These are phyloP conservation scores for Ellobium chinense DNA, from an alignment of 2,888 invertebrate genomes.

Conservation along the genomic window DNA sequence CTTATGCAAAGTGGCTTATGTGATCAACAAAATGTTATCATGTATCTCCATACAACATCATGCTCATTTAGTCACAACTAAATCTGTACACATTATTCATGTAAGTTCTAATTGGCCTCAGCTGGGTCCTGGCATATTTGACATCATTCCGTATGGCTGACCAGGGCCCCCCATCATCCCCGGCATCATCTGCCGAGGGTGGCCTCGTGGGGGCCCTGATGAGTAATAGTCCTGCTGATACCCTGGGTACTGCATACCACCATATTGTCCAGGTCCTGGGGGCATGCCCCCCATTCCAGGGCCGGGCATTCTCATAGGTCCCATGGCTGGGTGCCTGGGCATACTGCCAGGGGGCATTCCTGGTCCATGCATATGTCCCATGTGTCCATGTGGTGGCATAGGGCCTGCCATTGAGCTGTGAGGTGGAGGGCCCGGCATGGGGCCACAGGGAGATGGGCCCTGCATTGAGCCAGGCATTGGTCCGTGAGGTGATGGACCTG, in stretches of 20 bases:
- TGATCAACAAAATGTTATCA: too few relatives aligned
- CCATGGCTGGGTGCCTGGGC: constrained; percentile 53
- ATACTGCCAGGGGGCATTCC: constrained; percentile 35
- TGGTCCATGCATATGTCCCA: constrained; percentile 52
- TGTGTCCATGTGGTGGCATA: constrained; percentile 55
- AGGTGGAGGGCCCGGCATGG: constrained; percentile 14
- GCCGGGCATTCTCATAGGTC: constrained; percentile 53
- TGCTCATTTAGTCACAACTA: neutral
- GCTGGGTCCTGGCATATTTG: constrained; percentile 41
- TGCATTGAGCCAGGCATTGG: constrained; percentile 51
- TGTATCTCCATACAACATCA: neutral
- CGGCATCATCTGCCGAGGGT: constrained; percentile 33
- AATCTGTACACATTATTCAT: neutral
- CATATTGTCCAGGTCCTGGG: constrained; percentile 42
- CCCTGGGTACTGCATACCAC: constrained; percentile 38
- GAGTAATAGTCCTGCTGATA: constrained; percentile 37
- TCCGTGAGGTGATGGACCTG: constrained; percentile 41
- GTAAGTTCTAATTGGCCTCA: constrained; percentile 4
- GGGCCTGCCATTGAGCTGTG: constrained; percentile 48
- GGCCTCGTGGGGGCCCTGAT: constrained; percentile 16
- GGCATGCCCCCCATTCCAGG: constrained; percentile 53
- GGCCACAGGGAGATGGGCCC: constrained; percentile 37
- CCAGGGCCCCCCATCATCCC: constrained; percentile 37
- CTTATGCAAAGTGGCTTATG: too few relatives aligned
- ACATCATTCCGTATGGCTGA: constrained; percentile 37